Percentiles rank a stretch among this genome's conserved stretches.
Conservation (phyloP, 2,113 vertebrate species). For the Synodontis membranacea region DNA sequence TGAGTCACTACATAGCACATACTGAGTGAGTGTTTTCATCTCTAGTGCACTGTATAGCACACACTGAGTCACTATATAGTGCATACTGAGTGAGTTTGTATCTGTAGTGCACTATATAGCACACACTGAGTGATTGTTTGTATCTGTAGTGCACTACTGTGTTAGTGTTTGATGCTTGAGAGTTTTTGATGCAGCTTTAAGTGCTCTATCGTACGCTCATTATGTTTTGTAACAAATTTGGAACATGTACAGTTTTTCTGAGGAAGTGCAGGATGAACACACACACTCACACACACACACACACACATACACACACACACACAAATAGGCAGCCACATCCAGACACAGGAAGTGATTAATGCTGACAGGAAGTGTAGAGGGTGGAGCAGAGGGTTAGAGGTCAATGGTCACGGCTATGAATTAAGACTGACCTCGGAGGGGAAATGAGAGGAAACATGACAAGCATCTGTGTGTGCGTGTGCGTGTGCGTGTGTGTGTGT, state of each 20-base stretch:
- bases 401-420: conserved; percentile 45
- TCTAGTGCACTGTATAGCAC: too few species aligned
- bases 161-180: not conserved
- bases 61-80: too few species aligned
- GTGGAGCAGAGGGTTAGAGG: conserved; percentile 26
- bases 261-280: not conserved
- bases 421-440: conserved; percentile 33
- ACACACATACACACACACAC: conserved; percentile 18
- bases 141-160: not conserved
- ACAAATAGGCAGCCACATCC: not conserved
- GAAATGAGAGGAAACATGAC: conserved; percentile 29
- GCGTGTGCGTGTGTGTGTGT: conserved; percentile 24
- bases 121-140: too few species aligned
- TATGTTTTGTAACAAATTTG: not conserved
- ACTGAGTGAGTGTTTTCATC: too few species aligned
- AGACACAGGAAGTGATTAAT: conserved; percentile 46
- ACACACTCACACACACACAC: not conserved
- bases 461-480: conserved; percentile 26
- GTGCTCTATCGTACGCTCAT: not conserved
- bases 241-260: not conserved
- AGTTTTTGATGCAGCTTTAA: not conserved
- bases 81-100: too few species aligned
- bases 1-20: too few species aligned
- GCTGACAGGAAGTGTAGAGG: conserved; percentile 42
- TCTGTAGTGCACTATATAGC: not conserved